phyloP scores from a whole-genome alignment of 2,797 vertebrate genomes.

The Coregonus sp. region DNA sequence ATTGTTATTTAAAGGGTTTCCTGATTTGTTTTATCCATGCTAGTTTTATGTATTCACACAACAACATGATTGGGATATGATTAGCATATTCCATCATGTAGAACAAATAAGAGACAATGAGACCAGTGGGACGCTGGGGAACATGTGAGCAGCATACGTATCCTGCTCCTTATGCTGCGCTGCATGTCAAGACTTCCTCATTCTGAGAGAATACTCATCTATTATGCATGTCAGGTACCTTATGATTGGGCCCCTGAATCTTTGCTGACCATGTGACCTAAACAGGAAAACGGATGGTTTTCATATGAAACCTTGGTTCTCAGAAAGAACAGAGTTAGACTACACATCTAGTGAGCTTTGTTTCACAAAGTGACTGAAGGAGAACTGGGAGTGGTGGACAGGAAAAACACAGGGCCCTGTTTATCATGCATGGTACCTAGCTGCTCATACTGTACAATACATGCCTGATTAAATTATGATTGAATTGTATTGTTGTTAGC shows the following conservation, averaged over 20 bases:
- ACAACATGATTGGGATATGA: slow-evolving; percentile 36
- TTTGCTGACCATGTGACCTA: neutral
- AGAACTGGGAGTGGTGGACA: neutral
- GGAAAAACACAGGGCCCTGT: neutral
- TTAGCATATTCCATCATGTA: slow-evolving; percentile 77
- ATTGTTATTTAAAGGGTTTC: slow-evolving; percentile 51
- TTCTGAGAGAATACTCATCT: slow-evolving; percentile 31
- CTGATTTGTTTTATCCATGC: slow-evolving; percentile 44
- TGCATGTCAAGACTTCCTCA: slow-evolving; percentile 20
- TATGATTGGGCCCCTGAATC: neutral
- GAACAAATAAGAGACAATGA: slow-evolving; percentile 74
- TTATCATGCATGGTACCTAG: neutral
- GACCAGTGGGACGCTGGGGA: slow-evolving; percentile 46
- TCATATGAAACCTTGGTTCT: neutral
- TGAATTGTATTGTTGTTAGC: neutral
- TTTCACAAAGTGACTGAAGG: neutral
- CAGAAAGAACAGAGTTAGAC: neutral
- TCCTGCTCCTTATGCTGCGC: slow-evolving; percentile 14
- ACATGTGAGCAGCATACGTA: slow-evolving; percentile 60
- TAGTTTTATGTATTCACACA: slow-evolving; percentile 28
- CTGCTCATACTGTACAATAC: neutral
- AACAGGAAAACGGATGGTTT: neutral
- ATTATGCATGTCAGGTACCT: neutral
- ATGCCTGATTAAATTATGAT: slow-evolving; percentile 18
- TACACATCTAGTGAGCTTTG: neutral